Percentiles rank a stretch among this genome's conserved stretches.
These are phyloP conservation scores for Xestia rhomboidea DNA, from an alignment of 2,888 invertebrate species.

Conservation along the genomic window DNA sequence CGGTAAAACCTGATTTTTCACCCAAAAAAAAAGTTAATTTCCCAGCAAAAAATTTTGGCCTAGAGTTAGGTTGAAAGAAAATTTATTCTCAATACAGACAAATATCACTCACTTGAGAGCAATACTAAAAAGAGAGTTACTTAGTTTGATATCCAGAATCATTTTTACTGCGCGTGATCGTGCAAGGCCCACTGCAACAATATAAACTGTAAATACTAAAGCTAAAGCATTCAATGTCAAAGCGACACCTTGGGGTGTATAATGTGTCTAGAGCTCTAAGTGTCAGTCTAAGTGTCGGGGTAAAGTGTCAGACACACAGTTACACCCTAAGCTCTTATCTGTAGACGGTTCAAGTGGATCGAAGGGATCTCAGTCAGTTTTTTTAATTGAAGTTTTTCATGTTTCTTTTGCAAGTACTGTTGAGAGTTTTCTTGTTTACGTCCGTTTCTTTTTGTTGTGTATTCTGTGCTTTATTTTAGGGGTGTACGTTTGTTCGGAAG, in stretches of 20 bases:
- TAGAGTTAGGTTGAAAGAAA: no score
- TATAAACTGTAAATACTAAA: constrained; percentile 18
- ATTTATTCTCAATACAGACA: no score
- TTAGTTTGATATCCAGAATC: neutral
- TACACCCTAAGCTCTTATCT: constrained; percentile 60
- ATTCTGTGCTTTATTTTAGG: constrained; percentile 38
- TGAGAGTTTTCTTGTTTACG: constrained; percentile 44
- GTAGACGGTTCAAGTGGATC: constrained; percentile 60
- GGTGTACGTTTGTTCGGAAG: constrained; percentile 13
- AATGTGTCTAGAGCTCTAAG: constrained; percentile 56
- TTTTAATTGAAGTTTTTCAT: constrained; percentile 64
- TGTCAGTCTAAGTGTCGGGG: constrained; percentile 56
- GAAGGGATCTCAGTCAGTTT: constrained; percentile 56
- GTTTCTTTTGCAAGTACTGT: constrained; percentile 45
- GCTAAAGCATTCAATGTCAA: constrained; percentile 41
- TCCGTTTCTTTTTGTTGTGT: constrained; percentile 41
- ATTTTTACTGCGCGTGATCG: neutral
- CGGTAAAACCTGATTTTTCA: no score
- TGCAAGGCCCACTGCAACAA: neutral
- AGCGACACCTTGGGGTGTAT: constrained; percentile 48
- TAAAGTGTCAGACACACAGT: constrained; percentile 61
- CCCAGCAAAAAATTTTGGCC: no score
- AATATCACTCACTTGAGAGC: no score
- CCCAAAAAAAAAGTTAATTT: no score
- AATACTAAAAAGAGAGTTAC: no score